Percentiles rank a stretch among this genome's conserved stretches.
These are phyloP conservation scores for Tragulus kanchil DNA, from an alignment of 2,113 vertebrate species.

Conservation along the genomic window DNA sequence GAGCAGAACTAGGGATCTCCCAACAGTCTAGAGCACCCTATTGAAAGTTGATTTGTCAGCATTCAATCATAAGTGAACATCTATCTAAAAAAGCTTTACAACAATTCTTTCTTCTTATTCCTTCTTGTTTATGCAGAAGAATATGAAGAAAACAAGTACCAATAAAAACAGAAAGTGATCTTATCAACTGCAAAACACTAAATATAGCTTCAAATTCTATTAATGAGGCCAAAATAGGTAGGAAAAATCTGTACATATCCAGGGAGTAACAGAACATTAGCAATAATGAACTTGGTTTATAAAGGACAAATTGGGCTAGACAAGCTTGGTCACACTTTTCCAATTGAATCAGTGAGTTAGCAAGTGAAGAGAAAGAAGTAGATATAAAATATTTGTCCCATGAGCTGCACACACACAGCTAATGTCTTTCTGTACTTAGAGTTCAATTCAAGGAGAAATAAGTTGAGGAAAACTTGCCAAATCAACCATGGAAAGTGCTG, in stretches of 20 bases:
- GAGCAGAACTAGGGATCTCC: not conserved
- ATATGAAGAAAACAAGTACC: not conserved
- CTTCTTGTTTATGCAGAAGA: not conserved
- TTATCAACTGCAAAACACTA: not conserved
- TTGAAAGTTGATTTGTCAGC: not conserved
- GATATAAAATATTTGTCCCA: not conserved
- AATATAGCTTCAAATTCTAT: slow-evolving; percentile 64
- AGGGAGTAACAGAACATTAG: slow-evolving; percentile 53
- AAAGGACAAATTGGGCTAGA: slow-evolving; percentile 49
- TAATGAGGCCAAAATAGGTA: slow-evolving; percentile 31
- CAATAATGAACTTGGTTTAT: slow-evolving; percentile 49
- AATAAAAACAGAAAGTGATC: not conserved
- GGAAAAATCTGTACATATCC: not conserved
- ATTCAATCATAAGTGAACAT: not conserved
- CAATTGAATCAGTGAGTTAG: slow-evolving; percentile 21
- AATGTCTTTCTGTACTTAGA: not conserved
- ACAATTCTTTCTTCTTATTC: not conserved
- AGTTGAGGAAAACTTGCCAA: not conserved
- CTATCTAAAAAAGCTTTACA: not conserved
- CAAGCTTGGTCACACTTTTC: slow-evolving; percentile 63
- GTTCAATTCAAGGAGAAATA: not conserved
- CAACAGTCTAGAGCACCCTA: not conserved
- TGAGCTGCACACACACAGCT: not conserved
- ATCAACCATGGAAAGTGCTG: not conserved
- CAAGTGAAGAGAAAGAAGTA: slow-evolving; percentile 46